phyloP scores from a whole-genome alignment of 1,140 invertebrate genomes.

The Polypedilum vanderplanki region DNA sequence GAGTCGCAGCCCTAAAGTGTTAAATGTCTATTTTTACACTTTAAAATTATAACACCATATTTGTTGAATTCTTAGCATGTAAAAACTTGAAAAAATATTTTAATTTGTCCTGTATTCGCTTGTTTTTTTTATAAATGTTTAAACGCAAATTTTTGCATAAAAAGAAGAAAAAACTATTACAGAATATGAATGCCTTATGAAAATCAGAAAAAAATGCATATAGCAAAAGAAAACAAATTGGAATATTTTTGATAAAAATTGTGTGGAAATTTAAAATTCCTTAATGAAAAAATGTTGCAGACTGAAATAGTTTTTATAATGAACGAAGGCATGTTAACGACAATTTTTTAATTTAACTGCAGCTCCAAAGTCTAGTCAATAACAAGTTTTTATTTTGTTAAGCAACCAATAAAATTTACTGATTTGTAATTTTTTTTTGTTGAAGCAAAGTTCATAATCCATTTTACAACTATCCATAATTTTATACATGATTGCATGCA shows the following conservation, averaged over 20 bases:
- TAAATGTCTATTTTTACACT: neutral
- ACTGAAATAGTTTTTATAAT: neutral
- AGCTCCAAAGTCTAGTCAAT: slow-evolving; percentile 10
- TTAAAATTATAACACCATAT: neutral
- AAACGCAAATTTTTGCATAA: no score
- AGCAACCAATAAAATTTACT: neutral
- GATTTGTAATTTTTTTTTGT: no score
- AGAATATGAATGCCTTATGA: neutral
- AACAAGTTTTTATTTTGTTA: slow-evolving; percentile 19
- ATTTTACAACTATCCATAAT: no score
- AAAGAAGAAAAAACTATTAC: neutral
- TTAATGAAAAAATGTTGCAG: neutral
- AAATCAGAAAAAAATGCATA: neutral
- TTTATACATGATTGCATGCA: no score
- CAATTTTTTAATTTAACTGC: neutral
- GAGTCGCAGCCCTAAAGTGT: slow-evolving; percentile 43
- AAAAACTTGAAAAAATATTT: no score
- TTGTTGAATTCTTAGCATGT: neutral
- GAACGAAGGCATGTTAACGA: neutral
- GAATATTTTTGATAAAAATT: no score
- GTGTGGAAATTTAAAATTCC: neutral
- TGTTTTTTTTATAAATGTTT: no score
- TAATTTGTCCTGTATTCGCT: no score
- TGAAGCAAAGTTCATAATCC: no score
- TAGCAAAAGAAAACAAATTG: neutral